Evolutionary conservation across 2,888 invertebrate species (phyloP), one percentile per base, ranked within the genome.

Genomic region (Amblyjoppa proteus): DNA sequence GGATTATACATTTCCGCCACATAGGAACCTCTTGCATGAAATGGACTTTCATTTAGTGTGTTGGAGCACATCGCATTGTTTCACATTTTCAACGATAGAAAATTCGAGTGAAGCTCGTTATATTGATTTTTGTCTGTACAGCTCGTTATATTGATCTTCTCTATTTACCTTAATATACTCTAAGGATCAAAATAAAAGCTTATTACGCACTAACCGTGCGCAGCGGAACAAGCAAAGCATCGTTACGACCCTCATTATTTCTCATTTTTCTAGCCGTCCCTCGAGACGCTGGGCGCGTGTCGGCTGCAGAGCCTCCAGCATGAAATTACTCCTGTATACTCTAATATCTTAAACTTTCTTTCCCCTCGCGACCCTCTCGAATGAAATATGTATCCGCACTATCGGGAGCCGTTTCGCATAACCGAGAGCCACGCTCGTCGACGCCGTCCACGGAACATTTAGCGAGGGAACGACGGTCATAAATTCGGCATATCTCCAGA

Each of bases 211-310:
- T 28, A 49, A 13, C 53, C 20, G 28, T 11, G 20, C 13, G 41
- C 53, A 11, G 38, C 25, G 34, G 4, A 31, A 25, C 68, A 38
- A 68, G 41, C 53, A 20, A 5, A 51, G 49, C 51, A 74, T 83
- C 69, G 78, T 83, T 78, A 74, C 68, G 74, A 69, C 16, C 45
- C 61, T 53, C 69, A 51, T 78, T 61, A 38, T 68, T 81, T 58
- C 49, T 53, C 5, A 13, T 49, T 58, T 64, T 64, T 64, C 34
- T n/a, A 16, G 56, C 31, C 34, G 6, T 11, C 49, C 25, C 77
- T 34, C 25, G 45, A 9, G 25, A 38, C 25, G 20, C 41, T 2
- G 31, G 6, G 70, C 6, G 51, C 2, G 25, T 51, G 31, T 16
- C 64, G 31, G n/a, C n/a, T n/a, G 34, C 51, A 34, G 31, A 51